A percentile compares a stretch with the other conserved stretches of the same genome.
Evolutionary conservation across 2,797 vertebrate genomes (phyloP).

Genomic region (Diglossa cyanea): DNA sequence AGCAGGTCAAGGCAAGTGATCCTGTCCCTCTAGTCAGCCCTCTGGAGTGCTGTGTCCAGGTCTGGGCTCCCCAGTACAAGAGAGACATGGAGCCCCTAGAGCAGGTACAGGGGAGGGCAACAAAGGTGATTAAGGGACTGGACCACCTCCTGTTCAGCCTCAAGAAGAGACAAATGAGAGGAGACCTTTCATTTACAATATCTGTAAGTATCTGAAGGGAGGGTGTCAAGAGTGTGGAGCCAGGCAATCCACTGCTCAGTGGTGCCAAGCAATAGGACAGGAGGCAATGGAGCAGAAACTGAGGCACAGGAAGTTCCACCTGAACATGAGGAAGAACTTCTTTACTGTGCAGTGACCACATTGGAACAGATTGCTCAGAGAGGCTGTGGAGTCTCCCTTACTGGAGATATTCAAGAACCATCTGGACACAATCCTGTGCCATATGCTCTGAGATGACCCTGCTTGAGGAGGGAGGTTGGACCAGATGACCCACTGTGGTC

Average conservation of each 20-base stretch:
- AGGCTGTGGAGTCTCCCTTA: neutral
- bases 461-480: neutral
- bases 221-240: neutral
- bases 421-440: neutral
- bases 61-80: neutral
- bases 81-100: neutral
- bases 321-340: neutral
- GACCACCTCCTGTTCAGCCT: neutral
- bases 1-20: neutral
- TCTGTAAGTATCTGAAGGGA: neutral
- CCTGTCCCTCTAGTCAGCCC: neutral
- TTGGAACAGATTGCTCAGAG: neutral
- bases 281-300: neutral
- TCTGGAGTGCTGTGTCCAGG: neutral
- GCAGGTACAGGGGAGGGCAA: rapidly evolving
- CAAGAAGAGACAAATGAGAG: neutral
- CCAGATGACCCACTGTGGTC: neutral
- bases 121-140: neutral
- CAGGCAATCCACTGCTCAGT: neutral
- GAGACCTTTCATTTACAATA: neutral
- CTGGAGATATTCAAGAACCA: neutral
- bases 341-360: neutral
- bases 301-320: neutral
- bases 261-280: neutral
- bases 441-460: neutral